phyloP scores from a whole-genome alignment of 2,113 vertebrate genomes.

The Catharus bicknelli region DNA sequence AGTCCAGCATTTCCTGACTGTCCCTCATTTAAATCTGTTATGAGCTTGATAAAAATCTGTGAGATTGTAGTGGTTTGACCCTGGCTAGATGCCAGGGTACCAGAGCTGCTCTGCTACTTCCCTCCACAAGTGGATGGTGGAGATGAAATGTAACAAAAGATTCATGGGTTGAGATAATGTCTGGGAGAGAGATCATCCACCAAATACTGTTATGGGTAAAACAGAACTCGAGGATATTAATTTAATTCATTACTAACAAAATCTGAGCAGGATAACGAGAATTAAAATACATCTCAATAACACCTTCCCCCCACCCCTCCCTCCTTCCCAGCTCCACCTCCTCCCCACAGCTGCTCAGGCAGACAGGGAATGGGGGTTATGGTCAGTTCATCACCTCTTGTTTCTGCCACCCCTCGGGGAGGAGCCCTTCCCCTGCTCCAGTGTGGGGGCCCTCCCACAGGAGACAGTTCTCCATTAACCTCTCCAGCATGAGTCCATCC shows the following conservation, averaged over 20 bases:
- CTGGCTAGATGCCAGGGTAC: not conserved
- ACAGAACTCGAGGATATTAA: not conserved
- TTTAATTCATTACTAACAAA: not conserved
- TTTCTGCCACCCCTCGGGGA: not conserved
- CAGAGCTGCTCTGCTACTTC: not conserved
- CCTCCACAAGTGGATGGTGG: not conserved
- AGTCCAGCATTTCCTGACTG: not conserved
- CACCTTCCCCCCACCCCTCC: rapidly evolving
- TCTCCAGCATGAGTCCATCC: not conserved
- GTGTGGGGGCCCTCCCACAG: rapidly evolving
- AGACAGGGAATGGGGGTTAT: not conserved
- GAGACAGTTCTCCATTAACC: not conserved
- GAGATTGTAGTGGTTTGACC: not conserved
- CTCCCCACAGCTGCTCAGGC: not conserved
- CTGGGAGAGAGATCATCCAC: not conserved
- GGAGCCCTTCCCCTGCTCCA: not conserved
- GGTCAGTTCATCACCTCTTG: not conserved
- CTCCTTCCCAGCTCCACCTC: not conserved
- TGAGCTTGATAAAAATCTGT: slow-evolving; percentile 16
- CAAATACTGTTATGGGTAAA: not conserved
- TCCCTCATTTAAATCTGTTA: slow-evolving; percentile 39
- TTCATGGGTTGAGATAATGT: not conserved
- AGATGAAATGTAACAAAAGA: not conserved
- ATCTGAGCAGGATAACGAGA: not conserved
- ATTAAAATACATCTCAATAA: not conserved